These are phyloP conservation scores for Chaenodraco wilsoni DNA, from an alignment of 2,797 vertebrate genomes.

Conservation along the genomic window DNA sequence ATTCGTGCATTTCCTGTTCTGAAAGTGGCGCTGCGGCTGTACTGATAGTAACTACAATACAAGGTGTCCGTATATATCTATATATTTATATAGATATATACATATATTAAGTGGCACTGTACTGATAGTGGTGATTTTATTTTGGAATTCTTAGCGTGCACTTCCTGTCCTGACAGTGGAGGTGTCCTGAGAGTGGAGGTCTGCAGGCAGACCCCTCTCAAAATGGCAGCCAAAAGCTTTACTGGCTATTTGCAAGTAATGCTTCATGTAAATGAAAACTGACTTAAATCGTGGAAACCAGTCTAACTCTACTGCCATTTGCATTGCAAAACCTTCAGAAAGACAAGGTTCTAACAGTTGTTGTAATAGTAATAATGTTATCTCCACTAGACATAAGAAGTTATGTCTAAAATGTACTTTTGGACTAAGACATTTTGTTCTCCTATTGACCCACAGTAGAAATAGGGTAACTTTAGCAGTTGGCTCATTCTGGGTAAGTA, in stretches of 20 bases:
- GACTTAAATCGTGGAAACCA: neutral
- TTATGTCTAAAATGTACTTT: constrained; percentile 3
- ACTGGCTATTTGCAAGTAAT: neutral
- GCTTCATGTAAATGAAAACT: neutral
- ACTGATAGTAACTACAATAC: no score
- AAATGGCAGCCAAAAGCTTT: neutral
- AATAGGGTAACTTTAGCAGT: constrained; percentile 61
- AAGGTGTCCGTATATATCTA: no score
- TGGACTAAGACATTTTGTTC: neutral
- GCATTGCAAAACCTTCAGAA: neutral
- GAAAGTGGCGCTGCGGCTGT: no score
- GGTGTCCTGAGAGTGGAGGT: no score
- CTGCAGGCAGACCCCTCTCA: no score
- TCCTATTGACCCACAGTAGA: constrained; percentile 48
- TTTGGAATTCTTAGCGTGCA: no score
- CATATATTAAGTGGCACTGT: no score
- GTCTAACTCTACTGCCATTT: neutral
- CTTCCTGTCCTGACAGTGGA: no score
- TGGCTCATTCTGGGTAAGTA: constrained; percentile 66
- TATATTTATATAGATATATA: no score
- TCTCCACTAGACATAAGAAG: neutral
- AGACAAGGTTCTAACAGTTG: neutral
- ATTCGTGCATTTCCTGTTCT: no score
- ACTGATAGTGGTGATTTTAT: no score
- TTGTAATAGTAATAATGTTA: neutral